phyloP scores from a whole-genome alignment of 2,113 vertebrate genomes.

The Apistogramma diplotaenia region DNA sequence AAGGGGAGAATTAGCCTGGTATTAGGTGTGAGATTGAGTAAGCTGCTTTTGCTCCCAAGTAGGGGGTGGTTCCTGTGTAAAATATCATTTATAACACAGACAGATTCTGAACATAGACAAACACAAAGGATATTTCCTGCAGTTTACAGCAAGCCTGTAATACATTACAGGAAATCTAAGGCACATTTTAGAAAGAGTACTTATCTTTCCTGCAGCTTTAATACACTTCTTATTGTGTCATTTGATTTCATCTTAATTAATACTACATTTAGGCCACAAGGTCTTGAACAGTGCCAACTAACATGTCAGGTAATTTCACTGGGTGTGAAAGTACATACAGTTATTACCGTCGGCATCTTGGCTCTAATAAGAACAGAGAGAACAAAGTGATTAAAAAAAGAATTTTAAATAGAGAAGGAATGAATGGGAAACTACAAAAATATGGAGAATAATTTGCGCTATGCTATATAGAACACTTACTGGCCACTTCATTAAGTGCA shows the following conservation, averaged over 20 bases:
- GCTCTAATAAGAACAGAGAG: too few species aligned
- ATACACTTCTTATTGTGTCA: not conserved
- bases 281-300: not conserved
- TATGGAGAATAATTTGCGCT: not conserved
- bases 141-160: not conserved
- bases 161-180: not conserved
- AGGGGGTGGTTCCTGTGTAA: slow-evolving; percentile 23
- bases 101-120: slow-evolving; percentile 20
- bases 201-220: not conserved
- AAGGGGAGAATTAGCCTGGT: slow-evolving; percentile 37
- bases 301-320: not conserved
- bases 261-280: not conserved
- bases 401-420: not conserved
- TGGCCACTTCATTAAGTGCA: not conserved
- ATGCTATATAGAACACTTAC: not conserved
- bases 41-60: slow-evolving; percentile 23
- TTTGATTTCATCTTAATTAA: not conserved
- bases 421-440: not conserved
- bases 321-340: not conserved
- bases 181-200: not conserved
- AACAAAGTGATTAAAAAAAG: not conserved
- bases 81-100: slow-evolving; percentile 35
- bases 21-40: slow-evolving; percentile 60
- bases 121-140: slow-evolving; percentile 19
- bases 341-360: not conserved